These are phyloP conservation scores for Junonia oenone DNA, from an alignment of 2,888 invertebrate genomes.

Conservation along the genomic window DNA sequence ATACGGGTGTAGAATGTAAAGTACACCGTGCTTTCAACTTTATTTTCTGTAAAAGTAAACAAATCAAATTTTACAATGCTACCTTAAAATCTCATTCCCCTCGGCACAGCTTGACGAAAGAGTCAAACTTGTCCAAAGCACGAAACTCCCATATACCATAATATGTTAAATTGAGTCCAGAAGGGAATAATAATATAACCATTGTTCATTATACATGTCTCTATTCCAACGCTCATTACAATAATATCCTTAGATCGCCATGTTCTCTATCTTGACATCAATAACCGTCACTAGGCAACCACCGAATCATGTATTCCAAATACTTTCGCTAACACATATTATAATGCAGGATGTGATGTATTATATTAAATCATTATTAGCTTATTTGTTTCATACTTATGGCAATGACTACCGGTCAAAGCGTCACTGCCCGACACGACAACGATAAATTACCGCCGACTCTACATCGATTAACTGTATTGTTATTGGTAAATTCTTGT, in stretches of 20 bases:
- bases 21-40: not conserved
- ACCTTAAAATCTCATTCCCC: conserved; percentile 1
- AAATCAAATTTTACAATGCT: conserved; percentile 9
- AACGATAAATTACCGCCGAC: not conserved
- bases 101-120: conserved; percentile 54
- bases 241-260: no score
- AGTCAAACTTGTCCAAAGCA: conserved; percentile 46
- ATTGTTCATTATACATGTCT: no score
- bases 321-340: no score
- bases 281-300: no score
- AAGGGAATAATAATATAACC: no score
- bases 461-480: no score
- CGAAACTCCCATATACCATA: conserved; percentile 32
- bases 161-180: no score
- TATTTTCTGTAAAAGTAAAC: conserved; percentile 3
- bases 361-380: not conserved
- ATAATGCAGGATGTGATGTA: not conserved
- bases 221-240: no score
- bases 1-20: no score
- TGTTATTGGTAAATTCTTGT: no score
- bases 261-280: no score
- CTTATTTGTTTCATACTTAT: not conserved
- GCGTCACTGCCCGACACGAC: not conserved
- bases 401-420: not conserved
- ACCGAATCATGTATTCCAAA: no score